Evolutionary conservation across 2,797 vertebrate genomes (phyloP).

Genomic region (Sebastes wilsoni): DNA sequence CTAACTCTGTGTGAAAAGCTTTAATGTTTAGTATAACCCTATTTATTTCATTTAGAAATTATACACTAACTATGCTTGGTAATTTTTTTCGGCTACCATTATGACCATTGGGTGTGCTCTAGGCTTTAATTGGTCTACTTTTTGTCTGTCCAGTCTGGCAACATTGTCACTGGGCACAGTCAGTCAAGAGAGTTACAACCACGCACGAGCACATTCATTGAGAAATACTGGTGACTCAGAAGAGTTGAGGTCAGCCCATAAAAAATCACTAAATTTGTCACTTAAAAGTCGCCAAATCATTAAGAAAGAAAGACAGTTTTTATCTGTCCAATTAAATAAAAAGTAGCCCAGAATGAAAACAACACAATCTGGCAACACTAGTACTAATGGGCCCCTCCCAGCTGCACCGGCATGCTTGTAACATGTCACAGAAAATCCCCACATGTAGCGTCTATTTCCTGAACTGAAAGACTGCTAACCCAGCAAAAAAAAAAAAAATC

Average conservation of each 20-base stretch:
- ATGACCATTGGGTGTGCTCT: background rate
- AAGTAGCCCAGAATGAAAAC: background rate
- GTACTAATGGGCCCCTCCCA: background rate
- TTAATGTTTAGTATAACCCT: background rate
- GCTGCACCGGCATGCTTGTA: background rate
- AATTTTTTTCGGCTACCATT: background rate
- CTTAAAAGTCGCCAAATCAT: background rate
- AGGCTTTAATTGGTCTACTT: background rate
- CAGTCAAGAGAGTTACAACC: no score
- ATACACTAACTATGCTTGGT: background rate
- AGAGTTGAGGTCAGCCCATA: background rate
- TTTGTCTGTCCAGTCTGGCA: background rate
- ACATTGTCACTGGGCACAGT: background rate
- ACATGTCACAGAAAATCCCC: background rate
- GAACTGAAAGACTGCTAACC: background rate
- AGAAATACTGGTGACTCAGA: background rate
- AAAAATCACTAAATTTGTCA: background rate
- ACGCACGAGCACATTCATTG: background rate
- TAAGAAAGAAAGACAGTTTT: background rate
- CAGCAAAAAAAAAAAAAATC: slow-evolving; percentile 11
- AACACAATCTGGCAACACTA: background rate
- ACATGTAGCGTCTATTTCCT: background rate
- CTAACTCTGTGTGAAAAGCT: no score
- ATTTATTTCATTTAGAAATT: background rate
- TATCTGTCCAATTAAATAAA: background rate